Evolutionary conservation across 2,797 vertebrate species (phyloP).

Genomic region (Scleropages formosus): DNA sequence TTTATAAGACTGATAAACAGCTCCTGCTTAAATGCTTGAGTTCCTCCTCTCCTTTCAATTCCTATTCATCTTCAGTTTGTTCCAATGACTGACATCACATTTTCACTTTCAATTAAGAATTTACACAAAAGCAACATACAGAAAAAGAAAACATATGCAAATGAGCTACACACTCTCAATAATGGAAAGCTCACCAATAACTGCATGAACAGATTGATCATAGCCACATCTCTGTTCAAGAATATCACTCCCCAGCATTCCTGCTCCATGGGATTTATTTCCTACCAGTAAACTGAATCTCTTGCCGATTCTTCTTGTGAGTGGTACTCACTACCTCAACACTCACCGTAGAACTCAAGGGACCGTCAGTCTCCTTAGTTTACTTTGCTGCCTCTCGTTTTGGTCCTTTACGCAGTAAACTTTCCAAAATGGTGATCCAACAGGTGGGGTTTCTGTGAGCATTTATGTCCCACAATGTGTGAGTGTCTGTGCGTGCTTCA

Average conservation of each 20-base stretch:
- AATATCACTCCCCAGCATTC: not conserved
- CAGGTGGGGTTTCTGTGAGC: constrained; percentile 56
- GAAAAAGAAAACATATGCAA: too few relatives aligned
- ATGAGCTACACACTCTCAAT: too few relatives aligned
- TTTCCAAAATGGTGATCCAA: constrained; percentile 54
- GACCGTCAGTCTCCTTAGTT: constrained; percentile 10
- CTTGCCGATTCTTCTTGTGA: not conserved
- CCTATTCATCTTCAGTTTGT: not conserved
- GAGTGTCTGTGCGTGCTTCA: constrained; percentile 38
- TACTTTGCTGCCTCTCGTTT: constrained; percentile 18
- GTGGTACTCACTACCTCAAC: not conserved
- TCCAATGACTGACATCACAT: not conserved
- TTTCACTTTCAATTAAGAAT: not conserved
- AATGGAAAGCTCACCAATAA: not conserved
- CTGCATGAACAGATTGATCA: not conserved
- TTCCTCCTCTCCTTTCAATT: too few relatives aligned
- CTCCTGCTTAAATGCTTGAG: not conserved
- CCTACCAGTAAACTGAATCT: constrained; percentile 13
- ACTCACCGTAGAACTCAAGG: not conserved
- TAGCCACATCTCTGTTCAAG: too few relatives aligned
- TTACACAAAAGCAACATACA: not conserved
- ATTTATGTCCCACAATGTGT: constrained; percentile 40
- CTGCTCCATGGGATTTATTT: not conserved
- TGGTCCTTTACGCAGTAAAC: constrained; percentile 35
- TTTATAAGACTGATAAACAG: not conserved